Evolutionary conservation across 2,888 invertebrate genomes (phyloP).

Genomic region (Calephelis perditalis): DNA sequence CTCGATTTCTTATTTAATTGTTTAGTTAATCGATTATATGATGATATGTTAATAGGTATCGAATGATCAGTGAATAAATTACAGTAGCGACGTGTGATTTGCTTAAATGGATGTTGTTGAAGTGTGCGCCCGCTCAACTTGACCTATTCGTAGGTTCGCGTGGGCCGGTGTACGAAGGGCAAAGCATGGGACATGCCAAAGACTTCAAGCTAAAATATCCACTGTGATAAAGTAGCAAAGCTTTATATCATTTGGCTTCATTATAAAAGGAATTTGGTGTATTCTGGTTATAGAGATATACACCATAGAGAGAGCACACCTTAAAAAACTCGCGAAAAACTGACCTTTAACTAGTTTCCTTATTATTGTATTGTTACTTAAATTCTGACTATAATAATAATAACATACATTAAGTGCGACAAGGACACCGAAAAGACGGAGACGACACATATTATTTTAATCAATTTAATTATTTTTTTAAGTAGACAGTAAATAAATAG

Average conservation of each 20-base stretch:
- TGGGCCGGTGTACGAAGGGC: conserved; percentile 34
- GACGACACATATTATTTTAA: too few species aligned
- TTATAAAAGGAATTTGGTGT: conserved; percentile 8
- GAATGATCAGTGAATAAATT: conserved; percentile 17
- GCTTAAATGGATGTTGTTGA: conserved; percentile 46
- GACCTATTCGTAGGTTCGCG: conserved; percentile 44
- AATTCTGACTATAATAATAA: too few species aligned
- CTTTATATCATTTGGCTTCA: conserved; percentile 2
- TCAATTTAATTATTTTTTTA: too few species aligned
- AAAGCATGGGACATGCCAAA: conserved; percentile 18
- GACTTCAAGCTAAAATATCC: conserved; percentile 15
- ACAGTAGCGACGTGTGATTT: conserved; percentile 35
- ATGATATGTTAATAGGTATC: neutral
- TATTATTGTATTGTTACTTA: too few species aligned
- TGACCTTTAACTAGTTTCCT: too few species aligned
- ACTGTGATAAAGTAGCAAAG: conserved; percentile 14
- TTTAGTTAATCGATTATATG: neutral
- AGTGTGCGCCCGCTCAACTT: conserved; percentile 48
- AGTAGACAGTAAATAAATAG: too few species aligned
- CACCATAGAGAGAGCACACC: too few species aligned
- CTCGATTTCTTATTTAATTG: neutral
- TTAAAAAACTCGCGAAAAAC: too few species aligned
- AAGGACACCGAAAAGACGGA: too few species aligned
- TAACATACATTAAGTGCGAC: too few species aligned
- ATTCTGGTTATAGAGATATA: neutral